A percentile compares a stretch with the other conserved stretches of the same genome.
These are phyloP conservation scores for Bombus sibiricus DNA, from an alignment of 1,140 invertebrate species.

Conservation along the genomic window DNA sequence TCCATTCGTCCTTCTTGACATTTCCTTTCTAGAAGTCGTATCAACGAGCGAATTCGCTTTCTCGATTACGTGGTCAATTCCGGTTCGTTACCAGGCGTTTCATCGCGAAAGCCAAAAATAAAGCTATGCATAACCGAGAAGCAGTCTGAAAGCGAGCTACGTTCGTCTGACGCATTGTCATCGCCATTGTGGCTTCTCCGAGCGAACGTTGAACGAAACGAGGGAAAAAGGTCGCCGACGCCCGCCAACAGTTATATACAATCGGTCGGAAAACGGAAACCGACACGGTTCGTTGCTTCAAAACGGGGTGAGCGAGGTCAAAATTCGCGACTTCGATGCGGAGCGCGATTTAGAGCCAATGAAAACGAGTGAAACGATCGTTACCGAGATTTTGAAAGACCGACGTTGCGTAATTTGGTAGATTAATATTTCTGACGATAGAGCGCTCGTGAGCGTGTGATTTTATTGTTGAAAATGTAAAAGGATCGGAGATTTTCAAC, in stretches of 20 bases:
- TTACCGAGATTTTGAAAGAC: too few species aligned
- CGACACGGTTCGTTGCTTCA: background rate
- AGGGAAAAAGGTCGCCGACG: constrained; percentile 2
- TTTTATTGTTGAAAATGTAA: too few species aligned
- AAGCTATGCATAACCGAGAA: background rate
- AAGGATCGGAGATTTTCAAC: too few species aligned
- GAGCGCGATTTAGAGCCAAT: too few species aligned
- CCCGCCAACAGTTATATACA: background rate
- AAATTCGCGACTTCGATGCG: background rate
- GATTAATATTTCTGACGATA: too few species aligned
- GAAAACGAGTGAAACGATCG: too few species aligned
- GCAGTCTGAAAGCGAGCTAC: background rate
- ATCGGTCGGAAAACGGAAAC: background rate
- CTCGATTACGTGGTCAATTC: too few species aligned
- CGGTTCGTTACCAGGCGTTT: background rate
- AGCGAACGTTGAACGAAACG: background rate
- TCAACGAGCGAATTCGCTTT: background rate
- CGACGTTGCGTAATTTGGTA: too few species aligned
- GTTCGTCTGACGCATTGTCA: background rate
- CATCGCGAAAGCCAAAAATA: background rate
- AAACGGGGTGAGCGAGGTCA: background rate
- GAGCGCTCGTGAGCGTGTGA: too few species aligned
- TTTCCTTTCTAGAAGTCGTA: background rate
- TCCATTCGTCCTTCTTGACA: background rate
- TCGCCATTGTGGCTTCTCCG: background rate